phyloP scores from a whole-genome alignment of 1,140 invertebrate genomes.

The Holcopasites calliopsidis region DNA sequence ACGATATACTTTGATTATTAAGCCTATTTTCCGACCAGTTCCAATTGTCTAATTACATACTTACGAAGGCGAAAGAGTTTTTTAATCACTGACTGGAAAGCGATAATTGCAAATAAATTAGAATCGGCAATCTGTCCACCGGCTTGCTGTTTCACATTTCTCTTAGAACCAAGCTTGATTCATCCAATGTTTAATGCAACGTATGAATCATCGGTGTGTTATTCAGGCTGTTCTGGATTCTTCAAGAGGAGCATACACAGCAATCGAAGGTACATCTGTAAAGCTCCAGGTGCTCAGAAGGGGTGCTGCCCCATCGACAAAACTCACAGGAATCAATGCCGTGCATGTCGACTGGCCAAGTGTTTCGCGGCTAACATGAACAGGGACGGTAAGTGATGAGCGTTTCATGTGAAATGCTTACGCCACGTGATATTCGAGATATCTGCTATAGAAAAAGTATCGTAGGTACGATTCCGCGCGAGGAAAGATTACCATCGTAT shows the following conservation, averaged over 20 bases:
- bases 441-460: conserved; percentile 7
- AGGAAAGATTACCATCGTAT: conserved; percentile 7
- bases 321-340: conserved; percentile 97
- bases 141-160: too few relatives aligned
- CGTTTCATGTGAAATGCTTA: background rate
- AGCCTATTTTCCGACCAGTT: background rate
- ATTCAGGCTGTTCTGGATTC: conserved; percentile 95
- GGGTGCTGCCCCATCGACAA: conserved; percentile 97
- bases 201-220: conserved; percentile 80
- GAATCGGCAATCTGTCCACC: too few relatives aligned
- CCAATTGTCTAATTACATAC: background rate
- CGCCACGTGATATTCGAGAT: background rate
- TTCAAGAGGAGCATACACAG: conserved; percentile 98
- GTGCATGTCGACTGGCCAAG: conserved; percentile 96
- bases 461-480: conserved; percentile 7
- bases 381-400: conserved; percentile 93
- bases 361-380: conserved; percentile 99
- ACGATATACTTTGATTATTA: background rate
- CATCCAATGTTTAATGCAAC: conserved; percentile 83
- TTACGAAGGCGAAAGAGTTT: too few relatives aligned
- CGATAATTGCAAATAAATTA: too few relatives aligned
- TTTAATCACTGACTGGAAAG: too few relatives aligned
- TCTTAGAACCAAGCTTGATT: too few relatives aligned
- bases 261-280: conserved; percentile 97
- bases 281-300: conserved; percentile 94